phyloP scores from a whole-genome alignment of 2,113 vertebrate genomes.

The Burhinus bistriatus region DNA sequence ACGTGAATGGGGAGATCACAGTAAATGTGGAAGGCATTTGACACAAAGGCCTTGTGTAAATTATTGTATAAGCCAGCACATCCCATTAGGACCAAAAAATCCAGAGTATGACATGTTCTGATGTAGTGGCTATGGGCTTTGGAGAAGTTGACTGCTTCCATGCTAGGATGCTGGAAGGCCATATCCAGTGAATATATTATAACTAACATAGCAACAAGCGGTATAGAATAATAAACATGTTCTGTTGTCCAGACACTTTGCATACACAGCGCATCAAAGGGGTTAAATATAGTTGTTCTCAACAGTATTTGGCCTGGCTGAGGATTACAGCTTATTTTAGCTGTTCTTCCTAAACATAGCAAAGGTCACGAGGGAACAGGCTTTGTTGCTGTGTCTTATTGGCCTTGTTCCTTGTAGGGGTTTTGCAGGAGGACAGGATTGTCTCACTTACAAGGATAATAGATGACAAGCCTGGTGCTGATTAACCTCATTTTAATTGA shows the following conservation, averaged over 20 bases:
- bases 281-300: slow-evolving; percentile 49
- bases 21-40: neutral
- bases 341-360: slow-evolving; percentile 64
- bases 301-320: slow-evolving; percentile 43
- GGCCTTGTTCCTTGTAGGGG: slow-evolving; percentile 16
- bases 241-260: neutral
- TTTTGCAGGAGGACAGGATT: slow-evolving; percentile 22
- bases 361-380: slow-evolving; percentile 41
- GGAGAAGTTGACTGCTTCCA: neutral
- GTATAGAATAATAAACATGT: neutral
- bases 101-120: neutral
- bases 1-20: neutral
- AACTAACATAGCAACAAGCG: neutral
- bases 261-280: neutral
- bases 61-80: neutral
- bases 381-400: slow-evolving; percentile 45
- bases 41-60: neutral
- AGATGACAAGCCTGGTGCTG: slow-evolving; percentile 64
- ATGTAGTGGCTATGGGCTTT: neutral
- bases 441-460: slow-evolving; percentile 69
- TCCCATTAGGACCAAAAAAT: neutral
- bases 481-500: slow-evolving; percentile 78
- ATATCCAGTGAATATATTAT: neutral
- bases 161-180: neutral
- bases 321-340: slow-evolving; percentile 67